Conservation (phyloP, 2,797 vertebrate genomes). For the Australoheros facetus region DNA sequence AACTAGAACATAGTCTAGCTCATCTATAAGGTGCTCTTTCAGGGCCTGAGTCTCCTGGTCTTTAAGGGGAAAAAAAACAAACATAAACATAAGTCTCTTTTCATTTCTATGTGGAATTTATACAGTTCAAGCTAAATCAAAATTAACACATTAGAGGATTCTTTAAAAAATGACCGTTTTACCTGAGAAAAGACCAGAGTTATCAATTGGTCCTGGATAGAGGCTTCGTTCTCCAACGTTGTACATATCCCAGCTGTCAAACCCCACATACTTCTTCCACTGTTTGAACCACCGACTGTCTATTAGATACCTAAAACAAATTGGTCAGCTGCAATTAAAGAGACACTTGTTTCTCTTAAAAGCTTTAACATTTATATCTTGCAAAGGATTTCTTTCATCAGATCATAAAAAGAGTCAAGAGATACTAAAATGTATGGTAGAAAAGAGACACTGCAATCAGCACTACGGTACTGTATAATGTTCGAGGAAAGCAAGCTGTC, state of each 20-base stretch:
- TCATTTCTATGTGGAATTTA: not conserved
- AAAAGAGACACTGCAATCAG: not conserved
- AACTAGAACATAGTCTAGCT: slow-evolving; percentile 94
- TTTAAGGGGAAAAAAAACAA: slow-evolving; percentile 53
- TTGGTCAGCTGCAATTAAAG: not conserved
- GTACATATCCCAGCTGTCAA: slow-evolving; percentile 96
- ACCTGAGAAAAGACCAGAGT: slow-evolving; percentile 95
- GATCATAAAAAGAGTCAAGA: not conserved
- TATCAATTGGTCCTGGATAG: slow-evolving; percentile 94
- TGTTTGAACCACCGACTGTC: slow-evolving; percentile 98
- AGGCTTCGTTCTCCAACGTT: slow-evolving; percentile 89
- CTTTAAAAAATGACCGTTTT: slow-evolving; percentile 29
- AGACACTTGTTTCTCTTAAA: not conserved
- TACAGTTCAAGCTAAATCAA: not conserved
- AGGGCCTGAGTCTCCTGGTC: slow-evolving; percentile 89
- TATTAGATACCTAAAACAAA: slow-evolving; percentile 90
- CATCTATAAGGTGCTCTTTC: slow-evolving; percentile 96
- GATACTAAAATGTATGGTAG: not conserved
- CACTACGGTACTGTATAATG: too few relatives aligned
- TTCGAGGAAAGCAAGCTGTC: not conserved
- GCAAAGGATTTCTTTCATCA: not conserved
- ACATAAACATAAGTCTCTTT: not conserved
- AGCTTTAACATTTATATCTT: not conserved
- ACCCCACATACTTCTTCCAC: slow-evolving; percentile 99
- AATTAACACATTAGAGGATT: not conserved